Percentiles rank a stretch among this genome's conserved stretches.
These are phyloP conservation scores for Otus scops DNA, from an alignment of 2,797 vertebrate genomes.

Conservation along the genomic window DNA sequence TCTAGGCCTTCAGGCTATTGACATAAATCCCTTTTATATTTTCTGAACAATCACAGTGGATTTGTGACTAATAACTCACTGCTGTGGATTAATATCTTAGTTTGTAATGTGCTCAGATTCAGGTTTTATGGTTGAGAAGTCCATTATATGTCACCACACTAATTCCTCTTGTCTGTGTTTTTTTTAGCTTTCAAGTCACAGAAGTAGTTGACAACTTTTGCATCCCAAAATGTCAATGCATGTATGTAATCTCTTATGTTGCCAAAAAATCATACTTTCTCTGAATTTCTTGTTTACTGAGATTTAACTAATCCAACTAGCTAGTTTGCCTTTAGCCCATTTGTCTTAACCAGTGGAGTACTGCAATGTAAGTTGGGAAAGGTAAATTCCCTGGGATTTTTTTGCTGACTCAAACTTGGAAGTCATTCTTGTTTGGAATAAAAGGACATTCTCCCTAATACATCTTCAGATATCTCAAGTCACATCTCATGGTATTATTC, in stretches of 20 bases:
- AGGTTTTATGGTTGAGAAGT: neutral
- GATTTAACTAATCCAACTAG: neutral
- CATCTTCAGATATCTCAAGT: neutral
- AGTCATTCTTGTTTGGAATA: neutral
- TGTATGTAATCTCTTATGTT: neutral
- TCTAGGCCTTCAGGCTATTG: neutral
- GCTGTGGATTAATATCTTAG: neutral
- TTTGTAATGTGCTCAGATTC: neutral
- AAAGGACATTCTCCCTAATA: neutral
- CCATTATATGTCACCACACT: neutral
- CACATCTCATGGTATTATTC: neutral
- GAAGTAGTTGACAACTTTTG: neutral
- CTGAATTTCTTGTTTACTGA: neutral
- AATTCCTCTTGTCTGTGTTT: neutral
- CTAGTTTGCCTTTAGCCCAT: neutral
- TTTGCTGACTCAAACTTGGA: neutral
- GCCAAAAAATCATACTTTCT: fast-evolving
- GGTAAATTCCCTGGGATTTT: neutral
- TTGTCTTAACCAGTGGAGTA: neutral
- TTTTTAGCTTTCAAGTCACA: neutral
- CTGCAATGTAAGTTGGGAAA: neutral
- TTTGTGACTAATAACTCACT: neutral
- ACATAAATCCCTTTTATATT: neutral
- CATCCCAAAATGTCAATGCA: neutral
- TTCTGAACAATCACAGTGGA: neutral